Evolutionary conservation across 2,888 invertebrate species (phyloP), one percentile per base, ranked within the genome.

Genomic region (Nomada fabriciana): DNA sequence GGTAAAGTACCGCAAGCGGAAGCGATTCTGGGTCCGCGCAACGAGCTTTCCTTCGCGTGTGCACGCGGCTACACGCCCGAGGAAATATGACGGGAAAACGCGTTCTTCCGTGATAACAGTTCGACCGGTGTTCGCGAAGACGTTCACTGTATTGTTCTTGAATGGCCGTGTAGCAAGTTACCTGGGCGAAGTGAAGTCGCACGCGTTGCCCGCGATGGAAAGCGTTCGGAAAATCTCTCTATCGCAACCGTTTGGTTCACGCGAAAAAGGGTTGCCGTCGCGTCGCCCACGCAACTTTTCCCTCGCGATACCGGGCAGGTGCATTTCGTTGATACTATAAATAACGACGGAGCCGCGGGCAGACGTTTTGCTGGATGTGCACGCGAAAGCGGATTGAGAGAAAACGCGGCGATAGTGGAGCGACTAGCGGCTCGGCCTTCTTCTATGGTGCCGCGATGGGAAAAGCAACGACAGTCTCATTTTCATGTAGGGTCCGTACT

Each of bases 1-100:
- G 82, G 69, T 43, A 59, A 72, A 86, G 89, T 91, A 91, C 91
- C 91, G 91, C 90, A 91, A 91, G 87, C 91, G 91, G 91, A 91
- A 91, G 88, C 86, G 86, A 90, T 90, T 89, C 87, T 88, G 76
- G 85, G 83, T 83, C 78, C 86, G 82, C 50, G 53, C 73, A 61
- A 36, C 73, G 76, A 59, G 80, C 75, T 82, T 80, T 80, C 72
- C 74, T 80, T 76, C 81, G 76, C 86, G 76, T 72, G 67, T 55
- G 68, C 63, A 53, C 29, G 50, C 64, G 64, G 60, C 47, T 47
- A 61, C 25, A 20, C 25, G 59, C 61, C 42, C 75, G 53, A 50
- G 75, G 55, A 69, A 80, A 80, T 60, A 79, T 80, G 77, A 65
- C 55, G 74, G 76, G 63, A 69, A 65, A 47, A 84, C 79, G 82